A percentile compares a stretch with the other conserved stretches of the same genome.
These are phyloP conservation scores for Polyommatus icarus DNA, from an alignment of 2,888 invertebrate species.

Conservation along the genomic window DNA sequence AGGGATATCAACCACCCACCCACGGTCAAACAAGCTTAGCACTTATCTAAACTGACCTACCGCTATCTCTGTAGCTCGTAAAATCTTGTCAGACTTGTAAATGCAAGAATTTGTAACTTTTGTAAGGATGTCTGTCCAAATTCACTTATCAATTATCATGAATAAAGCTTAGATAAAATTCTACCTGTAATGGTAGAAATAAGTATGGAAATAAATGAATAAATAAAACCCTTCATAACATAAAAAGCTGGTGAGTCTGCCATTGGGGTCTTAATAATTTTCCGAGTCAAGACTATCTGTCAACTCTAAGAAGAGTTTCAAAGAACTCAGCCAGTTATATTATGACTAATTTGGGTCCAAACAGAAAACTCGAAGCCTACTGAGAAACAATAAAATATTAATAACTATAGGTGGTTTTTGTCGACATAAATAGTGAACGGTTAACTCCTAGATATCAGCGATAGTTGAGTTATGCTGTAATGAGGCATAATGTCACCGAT, in stretches of 20 bases:
- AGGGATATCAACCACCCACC: background rate
- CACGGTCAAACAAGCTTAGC: background rate
- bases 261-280: background rate
- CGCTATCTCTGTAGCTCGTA: background rate
- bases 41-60: background rate
- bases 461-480: slow-evolving; percentile 26
- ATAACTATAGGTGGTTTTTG: slow-evolving; percentile 20
- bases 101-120: background rate
- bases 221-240: background rate
- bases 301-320: no score
- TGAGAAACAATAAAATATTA: background rate
- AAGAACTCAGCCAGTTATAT: background rate
- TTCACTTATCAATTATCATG: no score
- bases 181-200: no score
- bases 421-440: slow-evolving; percentile 22
- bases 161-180: background rate
- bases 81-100: background rate
- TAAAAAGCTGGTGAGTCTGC: background rate
- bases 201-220: no score
- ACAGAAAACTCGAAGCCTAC: background rate
- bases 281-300: no score
- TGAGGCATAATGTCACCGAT: slow-evolving; percentile 35
- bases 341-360: background rate
- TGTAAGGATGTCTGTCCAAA: background rate
- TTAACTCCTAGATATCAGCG: slow-evolving; percentile 16